phyloP scores from a whole-genome alignment of 2,888 invertebrate genomes.

The Tromatobia lineatoria region DNA sequence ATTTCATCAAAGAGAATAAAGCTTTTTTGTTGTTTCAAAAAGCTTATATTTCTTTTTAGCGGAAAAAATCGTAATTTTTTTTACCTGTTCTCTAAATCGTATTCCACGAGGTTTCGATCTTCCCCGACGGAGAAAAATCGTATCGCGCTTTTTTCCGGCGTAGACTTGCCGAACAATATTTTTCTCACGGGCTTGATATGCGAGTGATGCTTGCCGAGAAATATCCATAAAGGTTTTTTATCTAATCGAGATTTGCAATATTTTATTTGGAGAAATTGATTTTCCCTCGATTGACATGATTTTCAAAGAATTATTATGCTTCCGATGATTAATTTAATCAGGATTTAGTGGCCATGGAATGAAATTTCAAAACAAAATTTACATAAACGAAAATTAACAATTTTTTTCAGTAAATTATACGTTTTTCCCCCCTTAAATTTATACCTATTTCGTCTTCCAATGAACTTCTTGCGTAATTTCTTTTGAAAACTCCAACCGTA shows the following conservation, averaged over 20 bases:
- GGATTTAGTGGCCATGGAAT: too few species aligned
- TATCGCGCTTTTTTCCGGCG: conserved; percentile 82
- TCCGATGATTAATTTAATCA: background rate
- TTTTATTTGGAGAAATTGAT: too few species aligned
- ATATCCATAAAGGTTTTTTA: conserved; percentile 85
- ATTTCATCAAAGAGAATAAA: too few species aligned
- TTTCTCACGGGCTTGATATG: conserved; percentile 88
- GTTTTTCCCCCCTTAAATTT: background rate
- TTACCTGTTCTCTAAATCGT: conserved; percentile 86
- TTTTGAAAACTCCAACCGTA: conserved; percentile 86
- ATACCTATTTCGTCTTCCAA: background rate
- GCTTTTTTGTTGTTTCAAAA: too few species aligned
- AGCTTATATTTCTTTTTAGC: too few species aligned
- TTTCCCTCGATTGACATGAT: background rate
- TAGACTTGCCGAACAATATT: conserved; percentile 87
- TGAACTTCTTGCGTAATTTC: conserved; percentile 7
- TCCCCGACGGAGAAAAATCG: conserved; percentile 88
- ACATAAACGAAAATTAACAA: background rate
- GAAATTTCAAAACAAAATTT: too few species aligned
- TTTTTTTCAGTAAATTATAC: too few species aligned
- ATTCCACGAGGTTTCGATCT: conserved; percentile 88
- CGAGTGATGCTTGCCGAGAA: conserved; percentile 88
- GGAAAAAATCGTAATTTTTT: background rate
- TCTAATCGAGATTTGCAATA: conserved; percentile 62
- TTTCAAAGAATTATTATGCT: background rate